Conservation (phyloP, 2,113 vertebrate genomes). For the Pundamilia nyererei region DNA sequence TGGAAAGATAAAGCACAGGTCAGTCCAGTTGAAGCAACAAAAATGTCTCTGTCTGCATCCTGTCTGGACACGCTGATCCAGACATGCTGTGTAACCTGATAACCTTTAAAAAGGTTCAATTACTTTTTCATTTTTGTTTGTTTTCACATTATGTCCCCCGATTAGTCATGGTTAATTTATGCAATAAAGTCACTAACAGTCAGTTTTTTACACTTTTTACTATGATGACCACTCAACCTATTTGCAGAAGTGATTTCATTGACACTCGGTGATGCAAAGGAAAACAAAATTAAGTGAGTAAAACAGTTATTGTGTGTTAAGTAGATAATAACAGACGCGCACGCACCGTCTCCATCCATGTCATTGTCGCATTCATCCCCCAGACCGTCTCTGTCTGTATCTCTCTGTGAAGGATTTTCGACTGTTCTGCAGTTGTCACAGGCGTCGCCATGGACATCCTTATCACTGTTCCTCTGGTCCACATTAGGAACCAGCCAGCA, state of each 20-base stretch:
- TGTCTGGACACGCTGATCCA: not conserved
- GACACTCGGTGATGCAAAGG: not conserved
- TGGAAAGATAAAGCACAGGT: constrained; percentile 20
- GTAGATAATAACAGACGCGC: not conserved
- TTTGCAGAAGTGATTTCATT: not conserved
- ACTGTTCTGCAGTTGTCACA: constrained; percentile 88
- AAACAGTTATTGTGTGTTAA: not conserved
- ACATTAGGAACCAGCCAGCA: constrained; percentile 86
- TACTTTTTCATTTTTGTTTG: not conserved
- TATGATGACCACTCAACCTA: not conserved
- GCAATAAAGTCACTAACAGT: not conserved
- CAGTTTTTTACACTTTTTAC: not conserved
- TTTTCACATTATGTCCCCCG: not conserved
- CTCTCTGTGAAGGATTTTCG: constrained; percentile 87
- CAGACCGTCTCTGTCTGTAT: constrained; percentile 87
- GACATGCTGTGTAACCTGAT: not conserved
- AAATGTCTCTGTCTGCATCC: not conserved
- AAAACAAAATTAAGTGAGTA: not conserved
- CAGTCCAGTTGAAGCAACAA: not conserved
- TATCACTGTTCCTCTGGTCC: constrained; percentile 88
- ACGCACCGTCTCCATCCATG: constrained; percentile 91
- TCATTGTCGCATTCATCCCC: constrained; percentile 96
- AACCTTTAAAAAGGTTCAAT: not conserved
- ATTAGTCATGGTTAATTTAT: not conserved
- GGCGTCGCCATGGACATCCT: constrained; percentile 88